Conservation (phyloP, 2,113 vertebrate genomes). For the Pelodiscus sinensis region DNA sequence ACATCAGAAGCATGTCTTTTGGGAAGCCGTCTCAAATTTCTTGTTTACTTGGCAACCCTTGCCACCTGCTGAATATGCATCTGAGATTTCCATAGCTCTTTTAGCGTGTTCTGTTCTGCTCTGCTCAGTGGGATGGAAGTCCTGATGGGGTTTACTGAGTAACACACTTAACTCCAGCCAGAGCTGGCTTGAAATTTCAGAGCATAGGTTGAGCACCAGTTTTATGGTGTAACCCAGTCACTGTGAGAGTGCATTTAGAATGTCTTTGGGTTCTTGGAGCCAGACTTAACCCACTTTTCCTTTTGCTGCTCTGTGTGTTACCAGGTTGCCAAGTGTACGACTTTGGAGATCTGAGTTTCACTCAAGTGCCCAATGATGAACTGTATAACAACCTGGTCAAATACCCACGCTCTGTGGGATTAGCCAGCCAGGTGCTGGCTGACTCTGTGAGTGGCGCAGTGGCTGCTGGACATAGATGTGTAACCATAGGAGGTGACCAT, state of each 20-base stretch:
- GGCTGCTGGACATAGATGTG: conserved; percentile 87
- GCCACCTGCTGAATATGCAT: not conserved
- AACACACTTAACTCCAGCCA: not conserved
- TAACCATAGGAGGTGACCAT: conserved; percentile 96
- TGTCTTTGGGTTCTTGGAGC: not conserved
- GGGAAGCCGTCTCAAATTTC: not conserved
- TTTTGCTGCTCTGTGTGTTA: conserved; percentile 33
- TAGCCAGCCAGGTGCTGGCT: conserved; percentile 87
- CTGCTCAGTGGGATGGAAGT: not conserved
- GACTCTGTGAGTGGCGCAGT: conserved; percentile 87
- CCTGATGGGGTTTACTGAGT: not conserved
- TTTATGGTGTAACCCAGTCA: not conserved
- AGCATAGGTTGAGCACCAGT: not conserved
- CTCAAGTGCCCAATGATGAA: conserved; percentile 88
- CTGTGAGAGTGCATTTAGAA: not conserved
- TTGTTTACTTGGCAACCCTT: not conserved
- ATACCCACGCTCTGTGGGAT: conserved; percentile 92
- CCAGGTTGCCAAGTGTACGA: conserved; percentile 91
- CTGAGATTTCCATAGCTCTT: rapidly evolving
- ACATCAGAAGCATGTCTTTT: not conserved
- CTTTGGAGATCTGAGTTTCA: conserved; percentile 92
- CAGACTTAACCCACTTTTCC: not conserved
- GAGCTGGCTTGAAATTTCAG: not conserved
- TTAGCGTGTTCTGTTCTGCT: not conserved
- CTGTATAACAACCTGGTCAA: conserved; percentile 88